phyloP scores from a whole-genome alignment of 2,888 invertebrate genomes.

The Pterostichus madidus region DNA sequence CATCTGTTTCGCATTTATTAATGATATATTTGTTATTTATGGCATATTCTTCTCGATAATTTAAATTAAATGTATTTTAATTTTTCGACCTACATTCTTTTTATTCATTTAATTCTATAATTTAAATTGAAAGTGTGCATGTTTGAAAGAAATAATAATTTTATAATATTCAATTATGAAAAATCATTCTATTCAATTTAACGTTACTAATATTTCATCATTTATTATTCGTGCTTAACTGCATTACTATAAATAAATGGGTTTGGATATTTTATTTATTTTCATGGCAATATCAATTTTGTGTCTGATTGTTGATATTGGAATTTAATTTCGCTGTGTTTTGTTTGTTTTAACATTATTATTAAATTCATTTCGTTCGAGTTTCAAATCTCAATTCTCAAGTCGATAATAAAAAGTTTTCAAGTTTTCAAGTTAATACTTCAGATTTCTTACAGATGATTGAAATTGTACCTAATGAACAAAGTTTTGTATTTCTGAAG shows the following conservation, averaged over 20 bases:
- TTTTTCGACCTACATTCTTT: conserved; percentile 15
- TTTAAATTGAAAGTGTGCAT: too few species aligned
- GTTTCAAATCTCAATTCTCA: conserved; percentile 35
- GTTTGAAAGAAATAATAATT: too few species aligned
- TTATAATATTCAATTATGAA: too few species aligned
- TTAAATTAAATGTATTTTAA: conserved; percentile 15
- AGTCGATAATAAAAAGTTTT: conserved; percentile 16
- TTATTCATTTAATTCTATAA: conserved; percentile 1
- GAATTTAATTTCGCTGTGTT: conserved; percentile 14
- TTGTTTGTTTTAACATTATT: conserved; percentile 33
- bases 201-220: too few species aligned
- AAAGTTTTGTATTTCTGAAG: conserved; percentile 31
- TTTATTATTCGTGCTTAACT: neutral
- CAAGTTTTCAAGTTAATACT: conserved; percentile 34
- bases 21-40: conserved; percentile 52
- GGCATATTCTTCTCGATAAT: neutral
- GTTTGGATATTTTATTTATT: too few species aligned
- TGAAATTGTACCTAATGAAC: conserved; percentile 41
- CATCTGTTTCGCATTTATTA: conserved; percentile 53
- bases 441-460: conserved; percentile 43
- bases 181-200: too few species aligned
- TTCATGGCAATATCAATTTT: neutral
- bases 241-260: neutral
- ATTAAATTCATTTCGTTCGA: conserved; percentile 26
- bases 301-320: neutral